Evolutionary conservation across 2,888 invertebrate genomes (phyloP), one percentile per base, ranked within the genome.

Genomic region (Scaptomyza reducta): DNA sequence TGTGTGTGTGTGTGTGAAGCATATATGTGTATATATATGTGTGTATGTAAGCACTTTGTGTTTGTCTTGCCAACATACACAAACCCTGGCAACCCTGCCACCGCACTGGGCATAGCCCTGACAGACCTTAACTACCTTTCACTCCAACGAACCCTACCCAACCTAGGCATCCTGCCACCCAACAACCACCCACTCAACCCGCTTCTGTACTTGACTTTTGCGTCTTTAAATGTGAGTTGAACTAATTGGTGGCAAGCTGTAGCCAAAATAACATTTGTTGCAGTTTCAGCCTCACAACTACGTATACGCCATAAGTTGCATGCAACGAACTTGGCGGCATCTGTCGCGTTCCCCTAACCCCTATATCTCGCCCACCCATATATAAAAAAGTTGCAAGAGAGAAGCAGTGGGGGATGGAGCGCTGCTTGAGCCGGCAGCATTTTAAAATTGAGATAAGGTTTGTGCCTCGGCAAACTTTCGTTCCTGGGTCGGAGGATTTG

Each of bases 371-470:
- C 16, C 18, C 33, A 22, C 3, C 10, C 42, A 38, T 40, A 49
- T 45, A 40, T 62, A 49, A 33, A 18, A 3, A 2, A 22, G 3
- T 49, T n/a, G 22, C 33, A 22, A 33, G 13, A 6, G 35, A 56
- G n/a, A 35, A 16, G 33, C 22, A 18, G 40, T n/a, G n/a, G n/a
- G n/a, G n/a, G n/a, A n/a, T n/a, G 9, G 14, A 11, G 35, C 50
- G 14, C 6, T 50, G 53, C 29, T 58, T 35, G 7, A 7, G 63
- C 74, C 53, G 57, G 56, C 49, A 73, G 74, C 77, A 50, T 71
- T 90, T 90, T 83, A 88, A 90, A 91, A 90, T 90, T 90, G 89
- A 87, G 90, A 91, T 91, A 91, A 91, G 91, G 90, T 90, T 74
- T 87, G 31, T 89, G 91, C 91, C 90, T 90, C 84, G 81, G 87